These are phyloP conservation scores for Lycaon pictus DNA, from an alignment of 2,113 vertebrate species.

Conservation along the genomic window DNA sequence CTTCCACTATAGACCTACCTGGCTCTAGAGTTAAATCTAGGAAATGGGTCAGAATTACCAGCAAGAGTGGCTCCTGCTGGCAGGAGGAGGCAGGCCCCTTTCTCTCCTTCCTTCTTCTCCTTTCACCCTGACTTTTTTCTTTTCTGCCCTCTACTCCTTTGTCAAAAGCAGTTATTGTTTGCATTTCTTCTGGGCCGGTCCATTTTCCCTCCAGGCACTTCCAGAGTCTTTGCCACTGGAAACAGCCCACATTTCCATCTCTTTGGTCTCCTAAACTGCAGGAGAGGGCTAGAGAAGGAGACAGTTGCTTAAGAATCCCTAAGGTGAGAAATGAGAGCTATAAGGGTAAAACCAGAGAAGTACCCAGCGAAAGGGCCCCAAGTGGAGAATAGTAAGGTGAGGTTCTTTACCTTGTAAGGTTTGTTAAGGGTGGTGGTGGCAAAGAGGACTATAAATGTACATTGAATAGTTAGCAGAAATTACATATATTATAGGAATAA, in stretches of 20 bases:
- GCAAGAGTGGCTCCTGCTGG: not conserved
- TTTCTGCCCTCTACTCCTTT: not conserved
- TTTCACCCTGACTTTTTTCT: not conserved
- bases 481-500: not conserved
- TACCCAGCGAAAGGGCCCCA: not conserved
- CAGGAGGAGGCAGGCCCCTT: too few species aligned
- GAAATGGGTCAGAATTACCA: not conserved
- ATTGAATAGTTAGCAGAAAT: not conserved
- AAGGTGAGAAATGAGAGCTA: not conserved
- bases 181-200: not conserved
- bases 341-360: not conserved
- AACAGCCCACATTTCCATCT: not conserved
- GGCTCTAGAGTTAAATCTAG: not conserved
- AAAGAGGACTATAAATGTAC: not conserved
- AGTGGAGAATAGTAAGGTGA: not conserved
- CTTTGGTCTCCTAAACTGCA: not conserved
- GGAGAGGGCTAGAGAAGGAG: not conserved
- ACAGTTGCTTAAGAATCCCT: not conserved
- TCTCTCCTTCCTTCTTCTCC: not conserved
- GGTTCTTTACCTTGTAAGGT: not conserved
- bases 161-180: not conserved
- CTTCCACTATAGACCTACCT: not conserved
- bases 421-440: not conserved
- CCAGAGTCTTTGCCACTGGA: not conserved
- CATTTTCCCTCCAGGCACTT: not conserved